Evolutionary conservation across 2,797 vertebrate species (phyloP).

Genomic region (Columba guinea): DNA sequence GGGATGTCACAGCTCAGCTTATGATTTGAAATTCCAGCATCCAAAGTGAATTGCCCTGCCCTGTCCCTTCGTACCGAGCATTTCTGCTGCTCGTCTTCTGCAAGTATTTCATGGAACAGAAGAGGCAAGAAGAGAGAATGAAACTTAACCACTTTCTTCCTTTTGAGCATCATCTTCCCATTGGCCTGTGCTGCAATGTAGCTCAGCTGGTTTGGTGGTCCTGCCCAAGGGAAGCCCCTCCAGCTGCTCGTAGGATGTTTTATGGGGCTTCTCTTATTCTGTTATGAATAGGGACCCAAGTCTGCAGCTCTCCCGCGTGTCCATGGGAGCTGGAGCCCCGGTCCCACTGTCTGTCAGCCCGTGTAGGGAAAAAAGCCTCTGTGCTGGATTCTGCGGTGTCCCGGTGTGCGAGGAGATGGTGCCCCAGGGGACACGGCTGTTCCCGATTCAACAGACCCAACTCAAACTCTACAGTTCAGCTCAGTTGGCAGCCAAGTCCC

Average conservation of each 20-base stretch:
- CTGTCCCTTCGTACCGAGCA: fast-evolving
- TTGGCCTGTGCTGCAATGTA: not conserved
- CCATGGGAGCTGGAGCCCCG: not conserved
- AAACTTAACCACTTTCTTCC: not conserved
- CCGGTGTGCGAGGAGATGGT: not conserved
- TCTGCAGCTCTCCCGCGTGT: fast-evolving
- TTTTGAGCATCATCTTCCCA: not conserved
- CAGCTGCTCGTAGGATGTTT: not conserved
- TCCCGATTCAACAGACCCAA: not conserved
- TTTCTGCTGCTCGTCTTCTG: not conserved
- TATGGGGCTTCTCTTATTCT: not conserved
- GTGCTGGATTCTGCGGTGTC: not conserved
- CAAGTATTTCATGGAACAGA: not conserved
- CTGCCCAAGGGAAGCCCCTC: not conserved
- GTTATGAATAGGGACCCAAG: not conserved
- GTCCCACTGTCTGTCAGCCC: too few relatives aligned
- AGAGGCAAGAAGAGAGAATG: not conserved
- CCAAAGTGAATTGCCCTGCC: not conserved
- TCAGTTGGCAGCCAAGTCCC: not conserved
- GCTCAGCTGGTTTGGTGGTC: not conserved
- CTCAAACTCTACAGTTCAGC: not conserved
- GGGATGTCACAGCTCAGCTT: not conserved
- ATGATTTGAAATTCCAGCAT: not conserved
- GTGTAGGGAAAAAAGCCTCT: not conserved
- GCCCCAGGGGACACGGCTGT: not conserved